Evolutionary conservation across 2,113 vertebrate species (phyloP).

Genomic region (Rhinoptilus africanus): DNA sequence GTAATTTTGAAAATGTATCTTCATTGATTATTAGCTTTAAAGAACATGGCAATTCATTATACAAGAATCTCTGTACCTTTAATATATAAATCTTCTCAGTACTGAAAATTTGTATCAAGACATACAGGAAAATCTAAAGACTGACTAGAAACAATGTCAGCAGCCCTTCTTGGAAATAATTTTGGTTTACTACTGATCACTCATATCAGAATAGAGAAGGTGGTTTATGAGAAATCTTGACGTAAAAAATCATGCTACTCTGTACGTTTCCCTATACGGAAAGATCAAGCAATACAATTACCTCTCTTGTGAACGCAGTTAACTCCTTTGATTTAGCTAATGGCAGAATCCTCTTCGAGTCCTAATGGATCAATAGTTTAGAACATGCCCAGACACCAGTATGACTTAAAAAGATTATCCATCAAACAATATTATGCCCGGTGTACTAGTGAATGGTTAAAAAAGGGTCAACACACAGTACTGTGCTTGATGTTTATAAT

Average conservation of each 20-base stretch:
- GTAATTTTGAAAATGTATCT: conserved; percentile 11
- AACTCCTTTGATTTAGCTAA: background rate
- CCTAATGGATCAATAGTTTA: background rate
- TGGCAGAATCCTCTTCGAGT: background rate
- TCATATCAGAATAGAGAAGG: background rate
- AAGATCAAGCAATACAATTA: background rate
- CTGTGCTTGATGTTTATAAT: background rate
- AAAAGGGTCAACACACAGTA: background rate
- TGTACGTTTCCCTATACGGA: background rate
- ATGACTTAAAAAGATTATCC: background rate
- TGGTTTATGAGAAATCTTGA: background rate
- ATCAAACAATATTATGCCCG: background rate
- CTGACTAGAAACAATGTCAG: background rate
- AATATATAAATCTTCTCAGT: background rate
- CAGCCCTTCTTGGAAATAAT: background rate
- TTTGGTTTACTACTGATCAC: background rate
- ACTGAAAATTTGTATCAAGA: background rate
- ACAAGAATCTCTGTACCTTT: background rate
- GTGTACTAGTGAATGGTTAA: background rate
- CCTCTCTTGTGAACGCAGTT: background rate
- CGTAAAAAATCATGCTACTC: background rate
- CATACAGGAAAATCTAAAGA: background rate
- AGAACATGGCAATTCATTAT: background rate
- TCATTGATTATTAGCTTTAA: conserved; percentile 2
- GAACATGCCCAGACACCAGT: background rate